phyloP scores from a whole-genome alignment of 2,113 vertebrate genomes.

The Lagopus muta region DNA sequence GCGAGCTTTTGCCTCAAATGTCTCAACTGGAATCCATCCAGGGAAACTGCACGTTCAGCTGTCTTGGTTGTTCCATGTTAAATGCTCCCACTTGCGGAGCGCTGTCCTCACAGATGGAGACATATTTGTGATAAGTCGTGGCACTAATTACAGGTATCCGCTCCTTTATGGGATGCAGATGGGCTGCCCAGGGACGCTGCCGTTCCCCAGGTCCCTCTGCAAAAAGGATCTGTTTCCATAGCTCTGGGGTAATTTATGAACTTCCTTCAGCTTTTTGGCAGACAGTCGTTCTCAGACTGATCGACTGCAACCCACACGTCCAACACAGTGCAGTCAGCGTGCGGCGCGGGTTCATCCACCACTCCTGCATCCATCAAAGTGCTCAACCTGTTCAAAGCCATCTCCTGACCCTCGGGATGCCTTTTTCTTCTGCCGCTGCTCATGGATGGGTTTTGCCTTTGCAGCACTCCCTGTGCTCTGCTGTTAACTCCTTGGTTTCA shows the following conservation, averaged over 20 bases:
- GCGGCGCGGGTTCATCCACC: background rate
- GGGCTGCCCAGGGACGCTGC: background rate
- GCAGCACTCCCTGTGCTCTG: background rate
- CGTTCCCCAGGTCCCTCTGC: background rate
- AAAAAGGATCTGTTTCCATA: background rate
- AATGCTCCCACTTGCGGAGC: background rate
- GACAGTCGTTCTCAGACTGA: background rate
- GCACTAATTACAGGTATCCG: background rate
- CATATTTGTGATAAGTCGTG: background rate
- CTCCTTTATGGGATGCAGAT: background rate
- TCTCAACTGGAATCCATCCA: background rate
- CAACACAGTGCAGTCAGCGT: background rate
- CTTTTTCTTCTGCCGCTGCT: background rate
- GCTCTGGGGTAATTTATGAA: background rate
- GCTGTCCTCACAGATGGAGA: background rate
- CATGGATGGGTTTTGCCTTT: accelerated
- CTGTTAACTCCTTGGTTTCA: background rate
- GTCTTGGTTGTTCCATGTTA: background rate
- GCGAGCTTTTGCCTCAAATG: background rate
- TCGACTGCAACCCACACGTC: background rate
- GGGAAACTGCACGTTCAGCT: background rate
- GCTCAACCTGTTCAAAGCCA: background rate
- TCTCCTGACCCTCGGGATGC: background rate
- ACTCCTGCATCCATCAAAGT: background rate
- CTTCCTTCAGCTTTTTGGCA: background rate